Percentiles rank a stretch among this genome's conserved stretches.
phyloP scores from a whole-genome alignment of 1,140 invertebrate species.

The Lepidotrigona ventralis region DNA sequence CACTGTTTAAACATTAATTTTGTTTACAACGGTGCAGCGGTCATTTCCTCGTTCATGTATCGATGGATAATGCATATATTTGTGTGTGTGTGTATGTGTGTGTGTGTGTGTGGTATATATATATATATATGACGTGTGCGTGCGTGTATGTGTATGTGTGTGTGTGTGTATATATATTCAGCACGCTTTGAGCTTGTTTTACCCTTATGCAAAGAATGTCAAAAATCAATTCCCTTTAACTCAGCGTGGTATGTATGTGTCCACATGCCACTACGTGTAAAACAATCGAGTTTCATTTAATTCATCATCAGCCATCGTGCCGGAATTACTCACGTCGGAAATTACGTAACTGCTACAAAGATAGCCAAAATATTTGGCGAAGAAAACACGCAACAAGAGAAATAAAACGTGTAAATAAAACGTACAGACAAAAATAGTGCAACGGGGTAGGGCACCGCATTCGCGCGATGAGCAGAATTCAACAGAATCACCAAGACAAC shows the following conservation, averaged over 20 bases:
- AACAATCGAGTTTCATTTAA: slow-evolving; percentile 59
- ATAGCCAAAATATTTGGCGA: slow-evolving; percentile 70
- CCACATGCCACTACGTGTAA: slow-evolving; percentile 46
- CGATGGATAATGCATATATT: no score
- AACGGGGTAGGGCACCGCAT: slow-evolving; percentile 59
- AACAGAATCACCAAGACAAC: slow-evolving; percentile 55
- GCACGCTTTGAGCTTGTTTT: slow-evolving; percentile 3
- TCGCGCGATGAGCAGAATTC: slow-evolving; percentile 49
- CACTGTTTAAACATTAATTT: slow-evolving; percentile 50
- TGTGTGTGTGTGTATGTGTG: no score
- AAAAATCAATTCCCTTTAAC: slow-evolving; percentile 57
- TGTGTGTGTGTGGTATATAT: no score
- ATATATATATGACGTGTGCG: no score
- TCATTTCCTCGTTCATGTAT: slow-evolving; percentile 16
- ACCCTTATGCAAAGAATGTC: slow-evolving; percentile 33
- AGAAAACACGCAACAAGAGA: slow-evolving; percentile 66
- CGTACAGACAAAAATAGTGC: slow-evolving; percentile 70
- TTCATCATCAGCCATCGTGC: slow-evolving; percentile 56
- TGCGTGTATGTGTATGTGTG: no score
- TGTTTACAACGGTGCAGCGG: slow-evolving; percentile 42
- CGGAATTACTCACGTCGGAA: slow-evolving; percentile 60
- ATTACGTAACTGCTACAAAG: slow-evolving; percentile 71
- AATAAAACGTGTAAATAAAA: slow-evolving; percentile 66
- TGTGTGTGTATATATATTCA: background rate
- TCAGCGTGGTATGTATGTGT: slow-evolving; percentile 30